These are phyloP conservation scores for Dryobotodes eremita DNA, from an alignment of 2,888 invertebrate genomes.

Conservation along the genomic window DNA sequence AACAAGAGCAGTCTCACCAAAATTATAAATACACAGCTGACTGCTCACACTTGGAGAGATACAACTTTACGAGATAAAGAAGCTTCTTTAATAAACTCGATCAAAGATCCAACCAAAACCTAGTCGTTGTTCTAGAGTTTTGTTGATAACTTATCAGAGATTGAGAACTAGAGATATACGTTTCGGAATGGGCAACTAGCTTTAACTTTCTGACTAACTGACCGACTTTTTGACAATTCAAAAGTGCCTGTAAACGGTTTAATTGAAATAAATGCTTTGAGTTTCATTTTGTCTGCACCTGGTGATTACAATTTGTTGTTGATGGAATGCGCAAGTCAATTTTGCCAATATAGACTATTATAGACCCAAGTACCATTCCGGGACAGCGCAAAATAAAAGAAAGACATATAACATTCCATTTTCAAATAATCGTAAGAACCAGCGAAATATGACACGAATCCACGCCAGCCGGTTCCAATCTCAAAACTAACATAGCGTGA, in stretches of 20 bases:
- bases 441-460: constrained; percentile 56
- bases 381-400: constrained; percentile 55
- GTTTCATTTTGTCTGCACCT: too few relatives aligned
- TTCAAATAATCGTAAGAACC: constrained; percentile 51
- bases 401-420: constrained; percentile 44
- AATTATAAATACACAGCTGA: not conserved
- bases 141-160: too few relatives aligned
- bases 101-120: not conserved
- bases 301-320: too few relatives aligned
- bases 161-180: too few relatives aligned
- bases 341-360: not conserved
- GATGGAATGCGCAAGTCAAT: too few relatives aligned
- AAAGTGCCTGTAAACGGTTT: too few relatives aligned
- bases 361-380: constrained; percentile 45
- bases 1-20: not conserved
- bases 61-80: not conserved
- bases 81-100: constrained; percentile 1
- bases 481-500: constrained; percentile 75
- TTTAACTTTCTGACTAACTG: too few relatives aligned
- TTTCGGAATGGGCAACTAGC: too few relatives aligned
- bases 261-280: too few relatives aligned
- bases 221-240: too few relatives aligned
- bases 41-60: not conserved
- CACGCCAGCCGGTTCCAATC: constrained; percentile 56
- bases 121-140: too few relatives aligned